Evolutionary conservation across 2,113 vertebrate species (phyloP).

Genomic region (Clupea harengus): DNA sequence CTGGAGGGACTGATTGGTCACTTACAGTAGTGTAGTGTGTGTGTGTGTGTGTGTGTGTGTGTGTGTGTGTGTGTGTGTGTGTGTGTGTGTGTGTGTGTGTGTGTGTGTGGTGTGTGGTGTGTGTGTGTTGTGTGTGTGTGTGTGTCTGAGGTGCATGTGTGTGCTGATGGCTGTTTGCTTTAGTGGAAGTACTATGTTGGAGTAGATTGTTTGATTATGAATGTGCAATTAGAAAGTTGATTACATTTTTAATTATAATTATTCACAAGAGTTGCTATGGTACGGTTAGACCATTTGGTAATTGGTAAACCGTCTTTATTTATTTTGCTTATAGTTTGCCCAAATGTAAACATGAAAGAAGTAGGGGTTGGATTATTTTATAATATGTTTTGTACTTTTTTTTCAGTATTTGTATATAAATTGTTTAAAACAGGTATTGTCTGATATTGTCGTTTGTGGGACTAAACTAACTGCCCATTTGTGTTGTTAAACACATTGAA

Average conservation of each 20-base stretch:
- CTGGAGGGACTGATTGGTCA: background rate
- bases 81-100: slow-evolving; percentile 15
- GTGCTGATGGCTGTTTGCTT: background rate
- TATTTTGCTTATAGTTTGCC: background rate
- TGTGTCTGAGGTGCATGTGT: background rate
- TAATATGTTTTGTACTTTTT: background rate
- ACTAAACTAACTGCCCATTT: background rate
- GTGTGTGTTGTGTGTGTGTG: slow-evolving; percentile 1
- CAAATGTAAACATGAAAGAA: background rate
- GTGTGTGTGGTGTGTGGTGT: too few relatives aligned
- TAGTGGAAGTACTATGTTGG: background rate
- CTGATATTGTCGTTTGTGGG: background rate
- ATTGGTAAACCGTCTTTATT: background rate
- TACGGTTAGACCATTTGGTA: background rate
- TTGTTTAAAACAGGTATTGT: background rate
- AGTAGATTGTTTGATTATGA: background rate
- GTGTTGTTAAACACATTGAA: too few relatives aligned
- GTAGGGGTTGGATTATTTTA: background rate
- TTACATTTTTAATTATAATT: background rate
- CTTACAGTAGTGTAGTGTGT: background rate
- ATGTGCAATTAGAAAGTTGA: background rate
- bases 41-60: slow-evolving; percentile 15
- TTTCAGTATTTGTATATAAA: background rate
- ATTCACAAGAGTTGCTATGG: background rate
- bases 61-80: slow-evolving; percentile 4